Evolutionary conservation across 2,113 vertebrate species (phyloP), one percentile per base, ranked within the genome.

Genomic region (Pelvicachromis taeniatus): DNA sequence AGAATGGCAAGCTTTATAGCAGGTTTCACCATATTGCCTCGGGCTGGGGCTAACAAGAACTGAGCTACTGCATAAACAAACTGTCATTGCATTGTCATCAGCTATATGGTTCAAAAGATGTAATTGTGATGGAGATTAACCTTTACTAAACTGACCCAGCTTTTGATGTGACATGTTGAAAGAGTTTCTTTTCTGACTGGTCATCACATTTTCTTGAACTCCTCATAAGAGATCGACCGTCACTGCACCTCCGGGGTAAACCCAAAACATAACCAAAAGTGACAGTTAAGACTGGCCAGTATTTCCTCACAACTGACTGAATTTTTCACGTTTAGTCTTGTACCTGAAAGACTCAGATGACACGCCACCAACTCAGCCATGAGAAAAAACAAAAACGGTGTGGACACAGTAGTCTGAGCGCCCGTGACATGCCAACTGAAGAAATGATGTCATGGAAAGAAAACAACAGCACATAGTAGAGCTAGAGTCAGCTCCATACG

Each of bases 21-120:
- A 84, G 70, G 83, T 88, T 89, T 82, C 53, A 80, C 45, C 45
- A 26, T 40, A 35, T 53, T 75, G 93, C 93, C 87, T 83, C n/a
- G 8, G 91, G 93, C 86, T 83, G 13, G 33, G 82, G 83, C 77
- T 63, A 80, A 88, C 90, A 65, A 80, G 68, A 85, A 90, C 85
- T 84, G 55, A 89, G 80, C 63, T 80, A n/a, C 58, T 55, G 78
- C 84, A 75, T 87, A 91, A 93, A 93, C 92, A 89, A 91, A 45
- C 82, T 91, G 88, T 93, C 89, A 81, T 68, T 9, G 21, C 82
- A 23, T 87, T 91, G 85, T 78, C 56, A 84, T 81, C 65, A 48
- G 63, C 50, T 53, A 59, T 61, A 80, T 42, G 63, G 50, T 50
- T 89, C 73, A 85, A 90, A 85, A 91, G 84, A 83, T 83, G 84